Percentiles rank a stretch among this genome's conserved stretches.
phyloP scores from a whole-genome alignment of 1,140 invertebrate species.

The Bombus vancouverensis region DNA sequence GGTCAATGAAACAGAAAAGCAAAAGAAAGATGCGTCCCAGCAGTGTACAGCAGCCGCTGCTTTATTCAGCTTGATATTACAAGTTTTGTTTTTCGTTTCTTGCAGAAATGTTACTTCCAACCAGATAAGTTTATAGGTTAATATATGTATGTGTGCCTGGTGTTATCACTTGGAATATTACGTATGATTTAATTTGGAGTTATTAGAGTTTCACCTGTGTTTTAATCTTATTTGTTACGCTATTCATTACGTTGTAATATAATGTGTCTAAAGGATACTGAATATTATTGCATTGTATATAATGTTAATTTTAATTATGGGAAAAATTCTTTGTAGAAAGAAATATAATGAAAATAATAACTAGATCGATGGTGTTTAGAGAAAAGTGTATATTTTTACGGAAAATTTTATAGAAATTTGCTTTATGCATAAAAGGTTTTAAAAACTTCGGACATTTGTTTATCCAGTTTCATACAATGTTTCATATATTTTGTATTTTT shows the following conservation, averaged over 20 bases:
- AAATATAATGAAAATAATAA: background rate
- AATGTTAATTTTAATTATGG: background rate
- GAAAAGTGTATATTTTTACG: background rate
- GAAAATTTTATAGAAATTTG: background rate
- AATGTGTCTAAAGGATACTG: background rate
- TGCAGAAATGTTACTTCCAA: background rate
- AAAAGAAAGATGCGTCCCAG: background rate
- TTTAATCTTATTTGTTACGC: background rate
- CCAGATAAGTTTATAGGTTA: background rate
- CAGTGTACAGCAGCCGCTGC: background rate
- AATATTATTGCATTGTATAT: background rate
- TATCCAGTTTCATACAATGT: too few species aligned
- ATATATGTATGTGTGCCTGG: background rate
- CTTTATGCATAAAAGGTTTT: background rate
- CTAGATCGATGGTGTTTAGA: background rate
- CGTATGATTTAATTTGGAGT: background rate
- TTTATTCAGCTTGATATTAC: background rate
- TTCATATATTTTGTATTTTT: background rate
- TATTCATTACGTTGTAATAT: background rate
- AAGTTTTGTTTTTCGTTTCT: background rate
- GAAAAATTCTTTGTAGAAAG: background rate
- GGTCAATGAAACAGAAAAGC: conserved; percentile 41
- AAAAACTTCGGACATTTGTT: too few species aligned
- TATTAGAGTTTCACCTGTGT: background rate
- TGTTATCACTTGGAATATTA: background rate